Evolutionary conservation across 2,888 invertebrate genomes (phyloP).

Genomic region (Tortrix viridana): DNA sequence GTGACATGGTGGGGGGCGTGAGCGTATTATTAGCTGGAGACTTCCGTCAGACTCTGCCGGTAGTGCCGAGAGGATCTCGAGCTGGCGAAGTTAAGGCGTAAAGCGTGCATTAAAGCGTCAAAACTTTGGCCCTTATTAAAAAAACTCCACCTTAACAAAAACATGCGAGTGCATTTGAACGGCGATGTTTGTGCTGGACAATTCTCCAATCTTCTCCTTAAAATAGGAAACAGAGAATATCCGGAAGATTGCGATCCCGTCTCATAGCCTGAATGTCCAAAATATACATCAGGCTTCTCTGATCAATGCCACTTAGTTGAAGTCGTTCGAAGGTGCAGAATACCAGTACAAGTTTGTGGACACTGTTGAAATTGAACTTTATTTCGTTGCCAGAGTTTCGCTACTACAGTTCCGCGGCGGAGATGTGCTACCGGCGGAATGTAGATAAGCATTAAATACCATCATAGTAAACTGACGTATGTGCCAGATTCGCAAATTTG

Average conservation of each 20-base stretch:
- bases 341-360: neutral
- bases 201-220: neutral
- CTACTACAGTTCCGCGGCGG: too few species aligned
- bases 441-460: too few species aligned
- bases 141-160: neutral
- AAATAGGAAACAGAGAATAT: neutral
- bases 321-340: neutral
- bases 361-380: too few species aligned
- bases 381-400: too few species aligned
- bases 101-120: neutral
- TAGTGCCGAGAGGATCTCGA: conserved; percentile 3
- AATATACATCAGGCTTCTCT: neutral
- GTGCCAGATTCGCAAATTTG: too few species aligned
- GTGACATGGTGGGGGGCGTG: neutral
- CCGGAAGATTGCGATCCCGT: neutral
- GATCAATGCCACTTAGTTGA: neutral
- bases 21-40: neutral
- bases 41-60: conserved; percentile 1
- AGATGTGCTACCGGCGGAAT: too few species aligned
- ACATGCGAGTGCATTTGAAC: neutral
- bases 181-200: neutral
- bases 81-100: conserved; percentile 10
- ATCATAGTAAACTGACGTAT: too few species aligned
- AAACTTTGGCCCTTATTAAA: neutral
- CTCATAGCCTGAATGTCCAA: neutral